These are phyloP conservation scores for Ariopsis seemanni DNA, from an alignment of 2,113 vertebrate species.

Conservation along the genomic window DNA sequence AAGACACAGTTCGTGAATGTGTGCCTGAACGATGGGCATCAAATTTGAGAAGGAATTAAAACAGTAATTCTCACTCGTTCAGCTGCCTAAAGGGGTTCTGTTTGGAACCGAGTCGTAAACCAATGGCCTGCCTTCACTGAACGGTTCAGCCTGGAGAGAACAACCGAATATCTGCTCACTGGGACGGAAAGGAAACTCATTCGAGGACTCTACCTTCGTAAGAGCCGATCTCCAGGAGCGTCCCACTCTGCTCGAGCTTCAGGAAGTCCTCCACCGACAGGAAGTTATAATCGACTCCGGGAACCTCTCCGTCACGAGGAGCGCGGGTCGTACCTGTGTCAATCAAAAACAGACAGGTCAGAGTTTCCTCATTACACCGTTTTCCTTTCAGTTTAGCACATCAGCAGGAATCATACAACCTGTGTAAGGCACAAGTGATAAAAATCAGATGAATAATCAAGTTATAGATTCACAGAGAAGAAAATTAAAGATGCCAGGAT, in stretches of 20 bases:
- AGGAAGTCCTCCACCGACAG: slow-evolving; percentile 92
- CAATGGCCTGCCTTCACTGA: not conserved
- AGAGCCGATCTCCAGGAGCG: slow-evolving; percentile 94
- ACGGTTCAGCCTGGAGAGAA: not conserved
- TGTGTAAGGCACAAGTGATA: no score
- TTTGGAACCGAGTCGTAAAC: not conserved
- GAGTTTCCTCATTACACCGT: not conserved
- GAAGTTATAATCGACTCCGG: slow-evolving; percentile 97
- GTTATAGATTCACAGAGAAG: not conserved
- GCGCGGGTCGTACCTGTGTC: slow-evolving; percentile 90
- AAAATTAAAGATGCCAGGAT: not conserved
- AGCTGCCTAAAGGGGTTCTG: not conserved
- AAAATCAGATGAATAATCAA: not conserved
- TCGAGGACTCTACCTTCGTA: slow-evolving; percentile 84
- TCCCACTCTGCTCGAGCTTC: slow-evolving; percentile 90
- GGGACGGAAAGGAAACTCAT: not conserved
- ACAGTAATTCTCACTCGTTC: not conserved
- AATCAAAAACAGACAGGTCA: slow-evolving; percentile 36
- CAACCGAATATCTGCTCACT: not conserved
- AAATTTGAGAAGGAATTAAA: not conserved
- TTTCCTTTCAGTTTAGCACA: no score
- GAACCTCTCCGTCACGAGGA: slow-evolving; percentile 92
- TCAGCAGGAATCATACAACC: not conserved
- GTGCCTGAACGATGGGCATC: not conserved
- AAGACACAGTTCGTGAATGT: not conserved